Base-by-base conservation (phyloP, 2,888 invertebrate genomes). In the Camponotus fellah region DNA sequence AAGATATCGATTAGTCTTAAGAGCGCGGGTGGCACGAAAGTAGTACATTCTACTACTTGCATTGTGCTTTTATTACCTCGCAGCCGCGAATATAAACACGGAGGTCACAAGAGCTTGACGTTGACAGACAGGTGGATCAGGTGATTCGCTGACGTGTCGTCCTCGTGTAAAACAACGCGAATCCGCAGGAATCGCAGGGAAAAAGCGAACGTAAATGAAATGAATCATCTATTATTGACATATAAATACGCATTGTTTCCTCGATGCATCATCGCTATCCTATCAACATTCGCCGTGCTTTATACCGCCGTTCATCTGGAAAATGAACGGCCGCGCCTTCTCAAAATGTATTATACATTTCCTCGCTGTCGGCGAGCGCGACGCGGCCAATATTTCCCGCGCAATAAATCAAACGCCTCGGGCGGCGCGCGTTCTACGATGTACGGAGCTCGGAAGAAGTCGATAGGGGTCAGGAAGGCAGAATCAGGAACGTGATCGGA, bases 1-100 rank as follows among this genome's bases (percentile, higher is more conserved):
- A 85, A 53, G 77, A 62, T 87, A 88, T 88, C 88, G 88, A 88
- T 88, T 85, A 84, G 82, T n/a, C 17, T 32, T 76, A 26, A 5
- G 21, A 60, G 49, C 53, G 40, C 53, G 86, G 68, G 69, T 83
- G 82, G 53, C 76, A 66, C 62, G 86, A 85, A 88, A 88, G 88
- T 88, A 80, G 88, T 87, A 85, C 87, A 76, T 69, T 65, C 69
- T 9, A 34, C 53, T 49, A 49, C 43, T 21, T n/a, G 56, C 49
- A 62, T 32, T 53, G 34, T 40, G 32, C 46, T 68, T 77, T 80
- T 84, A 74, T 76, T 84, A 87, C 82, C 64, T 65, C 84, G 79
- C 58, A 83, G 49, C 49, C 75, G 75, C 62, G 77, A 85, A 85
- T 81, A 84, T 82, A 72, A 85, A 88, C 82, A 82, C 14, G 46